A percentile compares a stretch with the other conserved stretches of the same genome.
These are phyloP conservation scores for Papilio protenor DNA, from an alignment of 2,888 invertebrate species.

Conservation along the genomic window DNA sequence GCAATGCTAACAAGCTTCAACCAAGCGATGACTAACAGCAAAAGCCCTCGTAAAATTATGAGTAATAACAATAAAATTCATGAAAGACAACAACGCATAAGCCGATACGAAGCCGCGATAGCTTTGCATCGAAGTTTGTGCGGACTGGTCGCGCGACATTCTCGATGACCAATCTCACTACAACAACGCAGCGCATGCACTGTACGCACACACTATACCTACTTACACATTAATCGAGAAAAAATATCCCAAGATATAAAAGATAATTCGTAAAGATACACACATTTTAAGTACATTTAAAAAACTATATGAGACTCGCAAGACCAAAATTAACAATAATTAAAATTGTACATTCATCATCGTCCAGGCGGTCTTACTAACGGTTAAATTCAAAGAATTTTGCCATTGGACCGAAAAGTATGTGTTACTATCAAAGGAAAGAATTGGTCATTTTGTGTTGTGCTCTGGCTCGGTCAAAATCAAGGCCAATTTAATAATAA, in stretches of 20 bases:
- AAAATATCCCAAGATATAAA: conserved; percentile 9
- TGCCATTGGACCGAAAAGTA: background rate
- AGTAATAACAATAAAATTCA: conserved; percentile 33
- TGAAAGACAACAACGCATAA: conserved; percentile 25
- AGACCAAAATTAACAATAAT: background rate
- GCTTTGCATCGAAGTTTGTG: conserved; percentile 64
- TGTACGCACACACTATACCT: conserved; percentile 43
- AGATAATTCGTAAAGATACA: background rate
- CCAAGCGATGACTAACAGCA: conserved; percentile 5
- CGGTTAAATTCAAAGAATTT: conserved; percentile 15
- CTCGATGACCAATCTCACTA: conserved; percentile 60
- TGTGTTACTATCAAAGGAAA: background rate
- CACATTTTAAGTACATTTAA: background rate
- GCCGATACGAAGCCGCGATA: conserved; percentile 57
- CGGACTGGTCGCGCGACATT: conserved; percentile 75
- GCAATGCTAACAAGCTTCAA: background rate
- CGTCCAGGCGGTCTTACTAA: background rate
- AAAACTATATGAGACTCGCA: background rate
- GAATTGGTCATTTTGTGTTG: background rate
- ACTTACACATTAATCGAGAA: conserved; percentile 10
- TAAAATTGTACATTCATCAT: conserved; percentile 4
- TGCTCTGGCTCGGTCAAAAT: background rate
- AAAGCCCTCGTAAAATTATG: conserved; percentile 16
- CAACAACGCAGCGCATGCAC: conserved; percentile 48
- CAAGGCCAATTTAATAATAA: background rate